Base-by-base conservation (phyloP, 2,113 vertebrate genomes). In the Balaeniceps rex region DNA sequence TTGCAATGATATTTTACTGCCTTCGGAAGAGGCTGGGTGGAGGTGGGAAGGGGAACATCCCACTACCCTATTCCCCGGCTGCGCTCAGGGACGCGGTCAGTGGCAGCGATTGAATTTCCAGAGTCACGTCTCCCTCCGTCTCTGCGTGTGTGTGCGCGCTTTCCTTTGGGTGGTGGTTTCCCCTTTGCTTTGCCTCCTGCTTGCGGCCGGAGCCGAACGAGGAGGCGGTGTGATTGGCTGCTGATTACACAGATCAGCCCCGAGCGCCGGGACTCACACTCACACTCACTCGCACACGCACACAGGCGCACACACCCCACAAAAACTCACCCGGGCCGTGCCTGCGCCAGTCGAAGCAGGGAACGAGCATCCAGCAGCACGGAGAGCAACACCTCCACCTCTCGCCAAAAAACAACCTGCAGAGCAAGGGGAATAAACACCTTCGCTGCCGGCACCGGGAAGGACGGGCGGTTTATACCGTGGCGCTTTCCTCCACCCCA, bases 141-240 rank as follows among this genome's bases (percentile, higher is more conserved):
- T 14, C 54, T 2, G 44, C 5, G 15, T 8, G 33, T 14, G 49
- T 18, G 51, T n/a, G n/a, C 4, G 72, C 49, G 24, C 44, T 75
- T n/a, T 19, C 36, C 74, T 46, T 10, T 2, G 42, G 49, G 88
- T 5, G 82, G 76, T 18, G 63, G 64, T 81, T 94, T 78, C 52
- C 88, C 92, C 36, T 65, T 64, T 3, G 19, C 49, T 83, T 69
- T 58, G 80, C 87, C 82, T 68, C 78, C 26, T 60, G 64, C 79
- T 71, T 4, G 90, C 75, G 12, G 76, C 29, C 51, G 61, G 69
- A 12, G 51, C 66, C 49, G 65, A 6, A 91, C 86, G 91, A 96
- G 98, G 70, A 78, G 96, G 65, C 91, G 93, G 97, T 49, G 95
- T 92, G 95, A 97, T 97, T 96, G 97, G 96, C 97, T 95, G 98